Base-by-base conservation (phyloP, 1,140 invertebrate species). In the Plutomurus gul region DNA sequence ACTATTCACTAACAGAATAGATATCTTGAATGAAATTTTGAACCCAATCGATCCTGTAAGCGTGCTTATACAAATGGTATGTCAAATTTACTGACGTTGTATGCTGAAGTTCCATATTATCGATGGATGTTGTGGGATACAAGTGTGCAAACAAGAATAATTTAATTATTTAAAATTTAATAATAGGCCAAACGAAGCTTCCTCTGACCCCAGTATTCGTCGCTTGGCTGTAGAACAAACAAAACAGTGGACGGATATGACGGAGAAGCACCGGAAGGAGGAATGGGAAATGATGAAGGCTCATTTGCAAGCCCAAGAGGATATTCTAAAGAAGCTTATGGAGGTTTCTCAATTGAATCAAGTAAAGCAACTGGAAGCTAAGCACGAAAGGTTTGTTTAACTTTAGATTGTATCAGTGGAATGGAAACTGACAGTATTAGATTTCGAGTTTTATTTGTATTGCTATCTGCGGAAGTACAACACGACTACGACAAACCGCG, bases 241-340 rank as follows among this genome's bases (percentile, higher is more conserved):
- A 0, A 88, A 91, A 10, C 95, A 98, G 84, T 99, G 97, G 96
- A 95, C 94, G 40, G 93, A 95, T 82, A 91, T 99, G 88, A 92
- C 95, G 51, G 91, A 93, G 79, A 89, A 91, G 22, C 97, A 99
- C 84, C 89, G 95, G n/a, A 91, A 92, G 46, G 96, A 98, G 86
- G 95, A 98, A 87, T 96, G 95, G 90, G 92, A 94, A 78, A 75
- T 95, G 84, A 88, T 96, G 51, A 92, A 93, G 78, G 90, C 90
- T 33, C 95, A 98, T 78, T 89, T 96, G 11, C 89, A 92, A 79
- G 94, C 96, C 84, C 95, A 97, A 84, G 90, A 95, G 71, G 92
- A 95, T 39, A 90, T 93, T 81, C 89, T 98, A 70, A 92, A 92
- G 84, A 94, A 93, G 85, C 90, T 99, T 81, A 94, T 98, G 90